phyloP scores from a whole-genome alignment of 2,797 vertebrate genomes.

The Paratrypauchen microcephalus region DNA sequence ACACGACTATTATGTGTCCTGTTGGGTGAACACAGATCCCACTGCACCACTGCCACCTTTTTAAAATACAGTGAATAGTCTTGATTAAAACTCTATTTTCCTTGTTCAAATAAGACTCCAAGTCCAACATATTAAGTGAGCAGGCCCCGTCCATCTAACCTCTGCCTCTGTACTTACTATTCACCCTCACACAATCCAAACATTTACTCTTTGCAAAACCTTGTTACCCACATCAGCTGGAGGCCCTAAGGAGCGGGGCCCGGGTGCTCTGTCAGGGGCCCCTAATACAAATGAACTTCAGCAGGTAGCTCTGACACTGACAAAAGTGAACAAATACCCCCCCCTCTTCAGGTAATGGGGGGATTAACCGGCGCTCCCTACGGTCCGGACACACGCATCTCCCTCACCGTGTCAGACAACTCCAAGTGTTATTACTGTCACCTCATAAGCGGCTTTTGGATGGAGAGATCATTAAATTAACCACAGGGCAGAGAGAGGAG shows the following conservation, averaged over 20 bases:
- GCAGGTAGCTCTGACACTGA: slow-evolving; percentile 71
- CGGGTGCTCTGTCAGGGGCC: slow-evolving; percentile 73
- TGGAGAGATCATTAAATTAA: slow-evolving; percentile 81
- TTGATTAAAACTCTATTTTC: slow-evolving; percentile 1
- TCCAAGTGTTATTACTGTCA: slow-evolving; percentile 77
- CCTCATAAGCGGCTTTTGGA: slow-evolving; percentile 73
- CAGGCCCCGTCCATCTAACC: background rate
- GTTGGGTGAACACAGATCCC: no score
- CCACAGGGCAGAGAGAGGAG: slow-evolving; percentile 72
- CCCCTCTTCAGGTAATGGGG: slow-evolving; percentile 78
- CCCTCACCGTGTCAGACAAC: slow-evolving; percentile 67
- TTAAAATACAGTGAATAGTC: background rate
- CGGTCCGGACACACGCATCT: slow-evolving; percentile 66
- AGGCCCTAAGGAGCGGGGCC: slow-evolving; percentile 64
- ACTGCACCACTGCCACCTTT: background rate
- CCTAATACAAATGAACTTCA: slow-evolving; percentile 80
- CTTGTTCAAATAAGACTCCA: background rate
- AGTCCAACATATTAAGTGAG: background rate
- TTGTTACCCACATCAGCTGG: slow-evolving; percentile 80
- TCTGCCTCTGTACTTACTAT: slow-evolving; percentile 37
- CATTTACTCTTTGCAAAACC: slow-evolving; percentile 76
- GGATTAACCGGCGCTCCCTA: slow-evolving; percentile 76
- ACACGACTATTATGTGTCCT: background rate
- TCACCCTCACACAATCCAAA: slow-evolving; percentile 62
- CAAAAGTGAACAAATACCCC: slow-evolving; percentile 77